Evolutionary conservation across 2,797 vertebrate genomes (phyloP), one percentile per base, ranked within the genome.

Genomic region (Silurus aristotelis): DNA sequence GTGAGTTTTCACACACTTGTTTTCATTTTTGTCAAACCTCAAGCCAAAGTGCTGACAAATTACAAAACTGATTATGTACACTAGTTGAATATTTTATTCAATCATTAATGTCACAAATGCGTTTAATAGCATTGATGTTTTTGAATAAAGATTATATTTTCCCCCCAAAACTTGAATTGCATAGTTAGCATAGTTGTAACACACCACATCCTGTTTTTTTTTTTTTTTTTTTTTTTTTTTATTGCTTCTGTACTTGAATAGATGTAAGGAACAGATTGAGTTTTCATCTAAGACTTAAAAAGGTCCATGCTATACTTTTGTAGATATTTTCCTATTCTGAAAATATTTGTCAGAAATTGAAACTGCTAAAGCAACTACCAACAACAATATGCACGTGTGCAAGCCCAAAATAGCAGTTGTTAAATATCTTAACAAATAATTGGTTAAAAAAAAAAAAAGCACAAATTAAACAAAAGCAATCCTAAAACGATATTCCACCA

Each of bases 1-100:
- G 98, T 99, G 94, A 97, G 98, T 82, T 60, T n/a, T 3, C 38
- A 17, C n/a, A 55, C 63, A 43, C 4, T 81, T 38, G 0, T 78
- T 87, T 46, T 10, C 17, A 22, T 63, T 67, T 38, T 63, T 38
- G 6, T 25, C 8, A 19, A 31, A 56, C 22, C 43, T 25, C 78
- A n/a, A 22, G 22, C 58, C 6, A 63, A 80, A 64, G 22, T 27
- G 20, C 61, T 13, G 66, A 52, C 8, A 19, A 76, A 58, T 25
- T 76, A 31, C 22, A 2, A 55, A 75, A 27, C n/a, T 10, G 14
- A 25, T 52, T 25, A 6, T 75, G 52, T 52, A 27, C 25, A 31
- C 17, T 27, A 58, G 8, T 31, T 61, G 1, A 2, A 43, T 61
- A 22, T 78, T 78, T 78, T 1, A 43, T 60, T 61, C 38, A 78